Evolutionary conservation across 1,140 invertebrate species (phyloP), one percentile per base, ranked within the genome.

Genomic region (Neoseiulus cucumeris): DNA sequence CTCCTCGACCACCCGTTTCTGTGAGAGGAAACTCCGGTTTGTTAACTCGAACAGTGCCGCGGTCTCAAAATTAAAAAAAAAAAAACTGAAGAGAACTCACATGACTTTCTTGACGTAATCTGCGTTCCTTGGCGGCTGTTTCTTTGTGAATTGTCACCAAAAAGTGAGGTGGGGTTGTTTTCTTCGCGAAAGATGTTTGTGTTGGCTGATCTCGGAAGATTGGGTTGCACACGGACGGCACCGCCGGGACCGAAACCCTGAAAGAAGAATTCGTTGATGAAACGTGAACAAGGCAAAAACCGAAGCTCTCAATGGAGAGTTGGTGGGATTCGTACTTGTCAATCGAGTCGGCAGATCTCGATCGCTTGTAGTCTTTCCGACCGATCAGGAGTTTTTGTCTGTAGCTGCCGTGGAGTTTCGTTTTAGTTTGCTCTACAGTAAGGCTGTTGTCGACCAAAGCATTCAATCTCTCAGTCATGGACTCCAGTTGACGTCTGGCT

Each of bases 191-290:
- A 59, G 14, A 25, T 2, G 51, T 59, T 9, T 59, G 51, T 33
- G 51, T 59, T 17, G 51, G 51, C 33, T 59, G 51, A 25, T 59
- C 51, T 29, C 51, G 51, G 22, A 29, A 59, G 51, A 59, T 59
- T 20, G 51, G 51, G 9, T 25, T 59, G 22, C 22, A 18, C 17
- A 59, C 14, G 6, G 22, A 59, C 25, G 51, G 51, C 14, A 59
- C 51, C 17, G 14, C 2, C 17, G 51, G 22, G 17, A 59, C 17
- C 33, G 33, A 39, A 6, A 39, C 9, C 33, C 33, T 39, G 4
- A 39, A 39, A 39, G n/a, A n/a, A n/a, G n/a, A n/a, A n/a, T n/a
- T n/a, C n/a, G n/a, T n/a, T n/a, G n/a, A n/a, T n/a, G n/a, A n/a
- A n/a, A n/a, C n/a, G n/a, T n/a, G n/a, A n/a, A n/a, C n/a, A n/a